Conservation (phyloP, 2,888 invertebrate genomes). For the Amphipoea lucens region DNA sequence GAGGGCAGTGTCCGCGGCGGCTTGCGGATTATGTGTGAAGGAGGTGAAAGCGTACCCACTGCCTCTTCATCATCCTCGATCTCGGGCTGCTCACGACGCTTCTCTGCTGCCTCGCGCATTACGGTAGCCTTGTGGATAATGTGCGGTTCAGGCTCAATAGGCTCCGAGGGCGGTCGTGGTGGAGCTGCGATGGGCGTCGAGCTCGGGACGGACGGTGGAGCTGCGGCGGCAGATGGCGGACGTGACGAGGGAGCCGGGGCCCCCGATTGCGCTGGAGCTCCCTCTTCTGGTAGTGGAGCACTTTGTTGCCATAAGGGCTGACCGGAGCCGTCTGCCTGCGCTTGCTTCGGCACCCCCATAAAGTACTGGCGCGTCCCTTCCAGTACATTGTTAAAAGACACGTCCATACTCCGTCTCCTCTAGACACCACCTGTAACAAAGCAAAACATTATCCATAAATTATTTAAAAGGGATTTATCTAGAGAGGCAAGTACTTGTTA, state of each 20-base stretch:
- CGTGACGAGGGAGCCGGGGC: constrained; percentile 85
- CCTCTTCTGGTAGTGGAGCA: constrained; percentile 81
- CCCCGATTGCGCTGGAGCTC: constrained; percentile 84
- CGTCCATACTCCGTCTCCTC: constrained; percentile 91
- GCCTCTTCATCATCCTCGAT: constrained; percentile 86
- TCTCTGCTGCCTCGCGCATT: constrained; percentile 89
- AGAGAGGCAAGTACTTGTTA: constrained; percentile 26
- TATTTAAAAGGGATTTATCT: constrained; percentile 7
- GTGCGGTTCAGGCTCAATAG: constrained; percentile 89
- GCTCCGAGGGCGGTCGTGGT: constrained; percentile 87
- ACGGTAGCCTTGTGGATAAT: constrained; percentile 89
- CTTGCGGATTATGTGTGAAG: constrained; percentile 88
- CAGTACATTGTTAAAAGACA: constrained; percentile 94
- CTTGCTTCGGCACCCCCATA: constrained; percentile 93
- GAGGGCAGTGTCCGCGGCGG: constrained; percentile 81
- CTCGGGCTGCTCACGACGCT: constrained; percentile 85
- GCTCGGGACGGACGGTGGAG: constrained; percentile 79
- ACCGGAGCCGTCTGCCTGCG: constrained; percentile 81
- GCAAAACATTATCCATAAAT: constrained; percentile 16
- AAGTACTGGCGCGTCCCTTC: constrained; percentile 96
- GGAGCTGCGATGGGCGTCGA: constrained; percentile 79
- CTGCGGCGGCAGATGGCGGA: constrained; percentile 89
- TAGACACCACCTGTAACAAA: constrained; percentile 79
- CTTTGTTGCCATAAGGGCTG: constrained; percentile 82
- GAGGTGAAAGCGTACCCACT: constrained; percentile 84